Evolutionary conservation across 92 coral and sea anemone genomes (phyloP).

Genomic region (Chrysogorgia sp.): DNA sequence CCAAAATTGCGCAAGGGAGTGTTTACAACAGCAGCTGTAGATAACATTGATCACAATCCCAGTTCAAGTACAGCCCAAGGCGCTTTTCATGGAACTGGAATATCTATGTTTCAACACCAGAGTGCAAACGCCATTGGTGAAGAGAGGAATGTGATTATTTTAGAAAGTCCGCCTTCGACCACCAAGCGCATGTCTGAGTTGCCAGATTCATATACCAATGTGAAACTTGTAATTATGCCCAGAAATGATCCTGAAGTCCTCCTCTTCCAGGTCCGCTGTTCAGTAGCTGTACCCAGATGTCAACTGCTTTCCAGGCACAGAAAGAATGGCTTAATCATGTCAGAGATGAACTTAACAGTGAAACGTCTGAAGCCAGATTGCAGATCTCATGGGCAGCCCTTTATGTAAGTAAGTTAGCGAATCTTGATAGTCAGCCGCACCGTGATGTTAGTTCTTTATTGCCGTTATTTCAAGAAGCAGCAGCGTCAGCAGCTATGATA

Average conservation of each 20-base stretch:
- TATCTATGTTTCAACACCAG: slow-evolving; percentile 57
- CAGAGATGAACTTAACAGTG: slow-evolving; percentile 52
- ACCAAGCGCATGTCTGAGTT: neutral
- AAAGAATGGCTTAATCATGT: slow-evolving; percentile 2
- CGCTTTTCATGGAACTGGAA: slow-evolving; percentile 65
- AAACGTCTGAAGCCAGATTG: slow-evolving; percentile 49
- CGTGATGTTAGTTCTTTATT: slow-evolving; percentile 46
- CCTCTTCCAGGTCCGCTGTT: slow-evolving; percentile 48
- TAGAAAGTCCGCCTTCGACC: neutral
- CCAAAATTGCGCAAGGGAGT: slow-evolving; percentile 18
- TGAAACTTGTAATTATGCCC: slow-evolving; percentile 21
- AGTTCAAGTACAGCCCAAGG: too few species aligned
- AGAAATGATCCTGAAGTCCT: slow-evolving; percentile 40
- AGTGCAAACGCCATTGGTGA: neutral
- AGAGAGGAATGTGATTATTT: neutral
- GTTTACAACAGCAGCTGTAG: slow-evolving; percentile 61
- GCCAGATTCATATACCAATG: slow-evolving; percentile 24
- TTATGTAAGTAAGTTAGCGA: slow-evolving; percentile 31
- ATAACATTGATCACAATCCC: slow-evolving; percentile 64
- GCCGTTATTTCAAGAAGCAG: slow-evolving; percentile 61
- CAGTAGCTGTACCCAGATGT: slow-evolving; percentile 27
- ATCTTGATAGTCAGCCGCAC: neutral
- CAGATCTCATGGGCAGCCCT: slow-evolving; percentile 44
- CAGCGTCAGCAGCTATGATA: slow-evolving; percentile 63
- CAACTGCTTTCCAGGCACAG: neutral